Base-by-base conservation (phyloP, 2,888 invertebrate species). In the Junonia oenone region DNA sequence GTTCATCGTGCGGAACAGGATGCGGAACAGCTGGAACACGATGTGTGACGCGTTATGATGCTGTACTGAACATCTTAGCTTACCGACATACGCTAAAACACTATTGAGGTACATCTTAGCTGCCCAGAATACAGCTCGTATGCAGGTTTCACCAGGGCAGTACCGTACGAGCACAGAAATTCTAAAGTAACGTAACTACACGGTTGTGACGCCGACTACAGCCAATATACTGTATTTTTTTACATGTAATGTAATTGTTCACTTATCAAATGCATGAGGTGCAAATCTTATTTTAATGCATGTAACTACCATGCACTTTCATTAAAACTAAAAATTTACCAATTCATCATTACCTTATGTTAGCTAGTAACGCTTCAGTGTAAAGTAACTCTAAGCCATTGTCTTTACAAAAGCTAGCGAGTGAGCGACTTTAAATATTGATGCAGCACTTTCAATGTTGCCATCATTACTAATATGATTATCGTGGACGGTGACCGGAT, bases 1-100 rank as follows among this genome's bases (percentile, higher is more conserved):
- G 92, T 99, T 99, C 80, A 99, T 94, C 69, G 99, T 99, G 85
- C 99, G 97, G 93, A 99, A 99, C 83, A 99, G 93, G 85, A 99
- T 99, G 84, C 99, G 96, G 93, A 97, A 98, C 83, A 98, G 90
- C 89, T 90, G 81, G n/a, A 8, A n/a, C 2, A 2, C n/a, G 4
- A 33, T 11, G 8, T 3, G 2, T 2, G 31, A 31, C 29, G n/a
- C n/a, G n/a, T n/a, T n/a, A n/a, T n/a, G n/a, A n/a, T n/a, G n/a
- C n/a, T n/a, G n/a, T n/a, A n/a, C n/a, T n/a, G n/a, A n/a, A n/a
- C n/a, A n/a, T n/a, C n/a, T n/a, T n/a, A n/a, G n/a, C n/a, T n/a
- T n/a, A n/a, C n/a, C n/a, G n/a, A n/a, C n/a, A n/a, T n/a, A n/a
- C n/a, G n/a, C n/a, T n/a, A n/a, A n/a, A n/a, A n/a, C n/a, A n/a